phyloP scores from a whole-genome alignment of 53 echinoderm and acorn worm species.

The Zoroaster sp. region DNA sequence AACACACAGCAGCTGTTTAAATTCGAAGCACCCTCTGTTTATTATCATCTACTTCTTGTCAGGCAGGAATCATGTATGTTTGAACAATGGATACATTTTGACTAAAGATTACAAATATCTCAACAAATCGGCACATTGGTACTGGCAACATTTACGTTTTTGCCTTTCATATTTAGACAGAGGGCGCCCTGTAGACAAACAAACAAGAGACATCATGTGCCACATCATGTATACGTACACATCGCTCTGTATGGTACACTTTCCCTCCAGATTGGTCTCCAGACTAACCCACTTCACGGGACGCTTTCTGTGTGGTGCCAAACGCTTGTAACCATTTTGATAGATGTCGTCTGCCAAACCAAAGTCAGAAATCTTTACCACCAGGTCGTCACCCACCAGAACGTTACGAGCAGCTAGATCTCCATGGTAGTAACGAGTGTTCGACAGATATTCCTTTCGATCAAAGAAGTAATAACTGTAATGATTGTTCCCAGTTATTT shows the following conservation, averaged over 20 bases:
- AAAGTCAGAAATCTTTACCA: slow-evolving; percentile 97
- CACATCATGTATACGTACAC: slow-evolving; percentile 79
- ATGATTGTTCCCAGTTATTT: no score
- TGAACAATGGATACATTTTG: no score
- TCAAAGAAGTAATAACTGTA: not conserved
- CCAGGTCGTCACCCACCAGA: slow-evolving; percentile 74
- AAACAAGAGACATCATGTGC: not conserved
- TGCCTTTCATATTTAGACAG: no score
- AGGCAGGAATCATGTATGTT: no score
- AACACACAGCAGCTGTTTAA: no score
- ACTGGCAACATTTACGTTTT: no score
- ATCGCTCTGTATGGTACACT: slow-evolving; percentile 94
- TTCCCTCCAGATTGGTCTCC: slow-evolving; percentile 90
- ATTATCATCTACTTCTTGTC: no score
- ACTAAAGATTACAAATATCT: no score
- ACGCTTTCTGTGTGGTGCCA: slow-evolving; percentile 82
- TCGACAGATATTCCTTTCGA: slow-evolving; percentile 86
- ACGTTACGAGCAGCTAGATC: slow-evolving; percentile 95
- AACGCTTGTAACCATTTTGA: slow-evolving; percentile 87
- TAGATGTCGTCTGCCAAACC: slow-evolving; percentile 97
- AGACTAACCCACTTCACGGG: slow-evolving; percentile 98
- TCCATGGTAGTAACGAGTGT: slow-evolving; percentile 90
- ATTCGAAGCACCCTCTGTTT: no score
- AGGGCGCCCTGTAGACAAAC: no score
- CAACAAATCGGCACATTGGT: no score